Percentiles rank a stretch among this genome's conserved stretches.
phyloP scores from a whole-genome alignment of 2,797 vertebrate genomes.

The Avahi laniger region DNA sequence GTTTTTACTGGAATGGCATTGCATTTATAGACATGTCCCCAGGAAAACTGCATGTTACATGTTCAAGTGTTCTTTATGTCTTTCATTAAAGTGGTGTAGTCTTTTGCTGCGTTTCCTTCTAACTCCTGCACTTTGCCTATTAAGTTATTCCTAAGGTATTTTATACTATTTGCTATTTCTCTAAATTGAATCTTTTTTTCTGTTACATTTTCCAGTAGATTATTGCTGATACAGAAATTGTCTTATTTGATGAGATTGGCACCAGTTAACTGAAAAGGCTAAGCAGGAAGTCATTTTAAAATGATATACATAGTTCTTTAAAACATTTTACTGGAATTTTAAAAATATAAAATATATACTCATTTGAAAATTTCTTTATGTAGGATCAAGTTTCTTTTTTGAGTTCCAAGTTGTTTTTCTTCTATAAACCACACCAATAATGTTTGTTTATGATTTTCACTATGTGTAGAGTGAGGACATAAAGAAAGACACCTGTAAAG shows the following conservation, averaged over 20 bases:
- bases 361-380: neutral
- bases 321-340: slow-evolving; percentile 5
- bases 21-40: neutral
- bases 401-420: slow-evolving; percentile 7
- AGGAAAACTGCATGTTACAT: neutral
- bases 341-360: neutral
- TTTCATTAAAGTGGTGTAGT: neutral
- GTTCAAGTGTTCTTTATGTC: neutral
- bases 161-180: neutral
- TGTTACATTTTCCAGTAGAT: neutral
- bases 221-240: neutral
- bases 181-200: neutral
- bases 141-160: neutral
- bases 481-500: neutral
- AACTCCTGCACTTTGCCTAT: neutral
- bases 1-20: neutral
- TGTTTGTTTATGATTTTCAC: neutral
- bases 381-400: neutral
- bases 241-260: neutral
- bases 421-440: neutral
- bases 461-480: neutral
- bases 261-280: neutral
- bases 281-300: neutral
- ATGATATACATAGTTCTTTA: neutral
- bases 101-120: neutral